Conservation (phyloP, 2,888 invertebrate genomes). For the Thyatira batis region DNA sequence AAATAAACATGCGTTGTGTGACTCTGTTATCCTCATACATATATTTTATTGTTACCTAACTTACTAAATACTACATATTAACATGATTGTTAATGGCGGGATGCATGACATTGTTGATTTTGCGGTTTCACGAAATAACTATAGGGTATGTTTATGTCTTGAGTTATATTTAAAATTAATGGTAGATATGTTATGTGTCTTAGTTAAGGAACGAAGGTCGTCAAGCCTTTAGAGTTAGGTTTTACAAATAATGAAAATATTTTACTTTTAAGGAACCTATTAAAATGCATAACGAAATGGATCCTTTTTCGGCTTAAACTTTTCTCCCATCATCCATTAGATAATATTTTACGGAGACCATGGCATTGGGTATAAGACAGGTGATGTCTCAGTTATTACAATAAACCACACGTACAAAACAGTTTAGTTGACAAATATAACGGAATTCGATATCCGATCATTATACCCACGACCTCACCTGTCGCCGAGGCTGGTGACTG, state of each 20-base stretch:
- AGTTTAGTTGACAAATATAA: background rate
- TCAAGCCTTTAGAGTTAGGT: no score
- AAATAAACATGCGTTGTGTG: background rate
- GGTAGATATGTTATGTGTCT: no score
- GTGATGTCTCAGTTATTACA: background rate
- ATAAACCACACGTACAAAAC: background rate
- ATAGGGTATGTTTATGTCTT: background rate
- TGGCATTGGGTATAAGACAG: no score
- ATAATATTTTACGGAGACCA: no score
- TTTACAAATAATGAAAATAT: no score
- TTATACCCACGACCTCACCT: background rate
- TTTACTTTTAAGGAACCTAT: no score
- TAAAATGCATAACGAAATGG: no score
- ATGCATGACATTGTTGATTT: background rate
- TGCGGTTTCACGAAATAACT: background rate
- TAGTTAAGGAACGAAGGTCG: no score
- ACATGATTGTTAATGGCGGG: background rate
- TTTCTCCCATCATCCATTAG: no score
- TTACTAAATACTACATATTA: background rate
- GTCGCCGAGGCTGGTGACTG: background rate
- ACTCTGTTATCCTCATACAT: background rate
- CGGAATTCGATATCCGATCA: background rate
- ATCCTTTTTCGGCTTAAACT: no score
- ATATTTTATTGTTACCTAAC: background rate
- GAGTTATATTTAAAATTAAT: background rate